Conservation (phyloP, 1,140 invertebrate genomes). For the Ridgeia piscesae region DNA sequence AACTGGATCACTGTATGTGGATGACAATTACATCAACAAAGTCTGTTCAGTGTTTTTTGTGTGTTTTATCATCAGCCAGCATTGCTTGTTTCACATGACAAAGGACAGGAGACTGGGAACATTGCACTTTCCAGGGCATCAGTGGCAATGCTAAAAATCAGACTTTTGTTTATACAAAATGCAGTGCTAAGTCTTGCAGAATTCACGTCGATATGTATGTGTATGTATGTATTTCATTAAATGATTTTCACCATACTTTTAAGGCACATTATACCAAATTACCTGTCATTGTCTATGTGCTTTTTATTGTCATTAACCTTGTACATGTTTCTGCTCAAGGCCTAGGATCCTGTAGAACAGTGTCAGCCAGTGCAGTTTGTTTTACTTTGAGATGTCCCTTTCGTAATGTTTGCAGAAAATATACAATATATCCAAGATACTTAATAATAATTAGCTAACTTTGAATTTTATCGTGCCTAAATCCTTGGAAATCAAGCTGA, state of each 20-base stretch:
- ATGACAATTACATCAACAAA: not conserved
- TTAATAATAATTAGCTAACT: no score
- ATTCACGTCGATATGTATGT: not conserved
- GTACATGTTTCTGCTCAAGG: no score
- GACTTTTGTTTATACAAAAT: not conserved
- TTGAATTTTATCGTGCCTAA: no score
- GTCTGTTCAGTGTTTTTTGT: not conserved
- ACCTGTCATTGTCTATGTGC: no score
- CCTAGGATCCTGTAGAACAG: no score
- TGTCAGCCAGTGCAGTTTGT: no score
- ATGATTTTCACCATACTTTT: not conserved
- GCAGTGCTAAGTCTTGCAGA: not conserved
- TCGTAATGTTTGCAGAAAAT: no score
- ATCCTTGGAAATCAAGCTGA: no score
- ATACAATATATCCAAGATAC: no score
- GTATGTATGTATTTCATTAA: not conserved
- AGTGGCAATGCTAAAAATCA: not conserved
- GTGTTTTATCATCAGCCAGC: not conserved
- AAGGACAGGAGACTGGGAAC: not conserved
- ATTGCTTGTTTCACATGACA: not conserved
- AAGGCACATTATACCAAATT: no score
- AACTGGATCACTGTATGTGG: not conserved
- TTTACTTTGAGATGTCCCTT: no score
- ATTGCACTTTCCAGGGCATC: not conserved
- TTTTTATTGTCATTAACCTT: no score